Evolutionary conservation across 2,797 vertebrate genomes (phyloP), one percentile per base, ranked within the genome.

Genomic region (Synaphobranchus kaupii): DNA sequence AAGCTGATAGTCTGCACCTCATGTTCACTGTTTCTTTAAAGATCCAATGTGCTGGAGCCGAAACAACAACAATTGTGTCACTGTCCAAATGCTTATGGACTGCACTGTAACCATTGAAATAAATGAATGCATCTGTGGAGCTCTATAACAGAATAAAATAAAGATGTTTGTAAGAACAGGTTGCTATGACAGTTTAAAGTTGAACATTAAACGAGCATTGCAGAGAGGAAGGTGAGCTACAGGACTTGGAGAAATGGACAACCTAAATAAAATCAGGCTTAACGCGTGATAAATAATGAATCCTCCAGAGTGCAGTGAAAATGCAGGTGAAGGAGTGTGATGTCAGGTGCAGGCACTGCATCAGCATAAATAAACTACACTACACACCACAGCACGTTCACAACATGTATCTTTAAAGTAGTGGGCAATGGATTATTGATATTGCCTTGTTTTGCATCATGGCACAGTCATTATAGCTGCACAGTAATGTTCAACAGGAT

Each of bases 361-460:
- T 76, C 73, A 76, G 73, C 73, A 44, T 76, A 76, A 20, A 76
- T 76, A 15, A 44, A 22, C 39, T 34, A n/a, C 73, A 76, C 20
- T 44, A 20, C 34, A 76, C 17, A 22, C 71, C 34, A 39, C 34
- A 34, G 68, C 34, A 34, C 71, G 20, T 44, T 44, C 13, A 44
- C 10, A 76, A 44, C 34, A 76, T 76, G 73, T 76, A 76, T 39
- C 73, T 44, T 76, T 76, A 76, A 76, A 76, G 73, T 15, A 76
- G 13, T 44, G 15, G 73, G 34, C 73, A 76, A 47, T 39, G 31
- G 73, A 76, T 76, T 8, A 44, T 44, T 76, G 68, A 71, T 44
- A 6, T 44, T 20, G 4, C 39, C 28, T 71, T 31, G 12, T 22
- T 76, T 44, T 76, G 39, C 73, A 76, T 76, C 44, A 76, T 76